Evolutionary conservation across 1,140 invertebrate species (phyloP).

Genomic region (Hyphantria cunea): DNA sequence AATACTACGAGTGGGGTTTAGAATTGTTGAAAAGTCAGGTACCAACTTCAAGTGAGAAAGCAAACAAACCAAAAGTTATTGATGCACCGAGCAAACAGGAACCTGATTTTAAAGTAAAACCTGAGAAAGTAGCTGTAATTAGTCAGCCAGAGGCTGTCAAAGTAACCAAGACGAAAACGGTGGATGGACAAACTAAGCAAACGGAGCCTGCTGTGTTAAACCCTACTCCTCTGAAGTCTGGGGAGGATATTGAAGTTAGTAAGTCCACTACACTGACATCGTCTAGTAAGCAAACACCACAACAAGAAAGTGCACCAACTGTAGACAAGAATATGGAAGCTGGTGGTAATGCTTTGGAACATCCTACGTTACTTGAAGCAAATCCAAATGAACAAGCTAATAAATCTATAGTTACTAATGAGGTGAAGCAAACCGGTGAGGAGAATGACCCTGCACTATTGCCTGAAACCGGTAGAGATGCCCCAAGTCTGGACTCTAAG

Average conservation of each 20-base stretch:
- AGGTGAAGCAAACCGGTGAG: neutral
- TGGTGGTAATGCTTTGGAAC: too few species aligned
- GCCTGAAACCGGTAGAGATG: neutral
- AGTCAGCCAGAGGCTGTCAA: conserved; percentile 1
- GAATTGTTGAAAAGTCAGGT: conserved; percentile 42
- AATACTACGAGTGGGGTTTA: conserved; percentile 65
- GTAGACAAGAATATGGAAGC: too few species aligned
- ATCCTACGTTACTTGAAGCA: too few species aligned
- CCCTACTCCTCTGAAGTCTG: neutral
- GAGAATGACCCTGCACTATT: conserved; percentile 1
- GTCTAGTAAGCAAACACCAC: conserved; percentile 1
- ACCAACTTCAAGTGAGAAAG: conserved; percentile 8
- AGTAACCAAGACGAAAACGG: neutral
- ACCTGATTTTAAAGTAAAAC: conserved; percentile 5
- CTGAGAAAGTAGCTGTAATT: neutral
- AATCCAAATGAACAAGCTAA: neutral
- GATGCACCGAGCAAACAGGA: conserved; percentile 8
- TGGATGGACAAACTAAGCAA: conserved; percentile 8
- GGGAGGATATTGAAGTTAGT: neutral
- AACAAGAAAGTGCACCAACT: neutral
- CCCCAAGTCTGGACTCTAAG: too few species aligned
- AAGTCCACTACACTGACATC: conserved; percentile 11
- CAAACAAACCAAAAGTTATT: conserved; percentile 9
- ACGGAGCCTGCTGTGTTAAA: neutral
- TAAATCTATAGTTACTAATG: conserved; percentile 4